Base-by-base conservation (phyloP, 2,888 invertebrate species). In the Axea sp. region DNA sequence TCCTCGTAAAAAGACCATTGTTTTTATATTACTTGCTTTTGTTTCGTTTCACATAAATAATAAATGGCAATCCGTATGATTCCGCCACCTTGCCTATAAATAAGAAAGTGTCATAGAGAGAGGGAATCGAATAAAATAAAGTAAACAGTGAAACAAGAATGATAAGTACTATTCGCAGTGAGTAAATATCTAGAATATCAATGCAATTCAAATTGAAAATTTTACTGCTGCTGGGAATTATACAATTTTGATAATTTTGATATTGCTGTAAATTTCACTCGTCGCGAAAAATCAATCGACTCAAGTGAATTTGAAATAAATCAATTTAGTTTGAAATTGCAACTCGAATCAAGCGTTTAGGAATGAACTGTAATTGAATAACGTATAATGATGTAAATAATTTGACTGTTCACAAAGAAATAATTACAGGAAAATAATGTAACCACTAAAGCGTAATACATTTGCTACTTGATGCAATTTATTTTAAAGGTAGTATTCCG, bases 41-140 rank as follows among this genome's bases (percentile, higher is more conserved):
- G 79, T 80, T 77, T 76, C 55, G 39, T 17, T 33, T 17, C 19
- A 65, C 71, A 77, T 82, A 82, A 84, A 83, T 84, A 84, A 83
- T 81, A 83, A 82, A 82, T 77, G 77, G 77, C 81, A 65, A 76
- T 73, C 76, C 37, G 55, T 73, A 33, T 53, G 30, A 47, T 65
- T 75, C 47, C 43, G 60, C 69, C 43, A 49, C 60, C 49, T 67
- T 53, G 60, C 53, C 69, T 74, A 75, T 57, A 76, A 69, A 79
- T 37, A 35, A 60, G 47, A 12, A 69, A 31, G 19, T 65, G 65
- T 51, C 55, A 35, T 9, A 14, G 24, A 1, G n/a, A 12, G 26
- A 15, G 3, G 7, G 41, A 31, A 41, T 15, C 22, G 33, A 41
- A 51, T 51, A 35, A 53, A 53, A 65, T 47, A 39, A 35, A 22